Evolutionary conservation across 2,113 vertebrate genomes (phyloP), one percentile per base, ranked within the genome.

Genomic region (Channa maculata): DNA sequence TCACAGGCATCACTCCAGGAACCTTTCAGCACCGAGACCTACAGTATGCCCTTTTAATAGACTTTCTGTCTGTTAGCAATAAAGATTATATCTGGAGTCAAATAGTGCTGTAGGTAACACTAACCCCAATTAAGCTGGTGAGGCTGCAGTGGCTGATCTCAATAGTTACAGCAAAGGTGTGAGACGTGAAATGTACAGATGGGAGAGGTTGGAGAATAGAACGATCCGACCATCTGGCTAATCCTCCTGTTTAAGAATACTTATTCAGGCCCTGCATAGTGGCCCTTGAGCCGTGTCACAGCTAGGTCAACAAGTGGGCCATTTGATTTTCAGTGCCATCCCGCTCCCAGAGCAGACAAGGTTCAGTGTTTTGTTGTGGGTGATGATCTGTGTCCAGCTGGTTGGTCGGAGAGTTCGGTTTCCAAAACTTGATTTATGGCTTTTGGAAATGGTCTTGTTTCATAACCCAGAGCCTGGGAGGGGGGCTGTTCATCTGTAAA

Each of bases 31-130:
- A 41, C 78, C 46, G 49, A 59, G 79, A 84, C 85, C 79, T 80
- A 91, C 90, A 91, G 85, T 86, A 67, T 63, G 80, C 69, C 24
- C 79, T 84, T 90, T 90, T 91, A 89, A 90, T 85, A 84, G 89
- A 91, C 80, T 77, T 79, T 92, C 82, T 67, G 75, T 76, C 75
- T 80, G 81, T 24, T 69, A 84, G 89, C 84, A 84, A 90, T 89
- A 86, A 91, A 91, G 90, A 91, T 91, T 82, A 79, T 90, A 91
- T 90, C 89, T 85, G 77, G 81, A 90, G 76, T 90, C 75, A 80
- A 85, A 88, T 54, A 51, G 81, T 78, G 82, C 77, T 48, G 71
- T 54, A 83, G 87, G 90, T 91, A 91, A 91, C 83, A 86, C 75
- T 72, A 90, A 66, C 77, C 69, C 73, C 79, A 73, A 84, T 84